Conservation (phyloP, 2,888 invertebrate genomes). For the Biston betularia region DNA sequence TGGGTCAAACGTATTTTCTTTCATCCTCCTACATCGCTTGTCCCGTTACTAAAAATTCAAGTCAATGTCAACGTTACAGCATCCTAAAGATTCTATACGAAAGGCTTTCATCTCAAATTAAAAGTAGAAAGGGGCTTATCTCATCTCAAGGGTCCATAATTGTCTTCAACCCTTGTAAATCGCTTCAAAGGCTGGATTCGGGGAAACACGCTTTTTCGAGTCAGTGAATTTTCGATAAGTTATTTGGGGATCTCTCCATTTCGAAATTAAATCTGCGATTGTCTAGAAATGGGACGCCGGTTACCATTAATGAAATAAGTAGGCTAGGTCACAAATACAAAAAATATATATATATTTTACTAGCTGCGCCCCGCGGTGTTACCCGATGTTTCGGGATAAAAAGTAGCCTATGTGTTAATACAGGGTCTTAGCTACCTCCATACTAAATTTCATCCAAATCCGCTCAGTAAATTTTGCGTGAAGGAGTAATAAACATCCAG, state of each 20-base stretch:
- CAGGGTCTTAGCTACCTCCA: too few relatives aligned
- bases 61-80: constrained; percentile 1
- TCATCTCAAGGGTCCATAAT: constrained; percentile 33
- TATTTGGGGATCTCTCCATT: constrained; percentile 32
- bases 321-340: too few relatives aligned
- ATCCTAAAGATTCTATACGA: constrained; percentile 9
- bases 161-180: constrained; percentile 41
- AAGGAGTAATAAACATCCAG: too few relatives aligned
- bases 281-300: constrained; percentile 3
- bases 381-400: too few relatives aligned
- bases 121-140: constrained; percentile 29
- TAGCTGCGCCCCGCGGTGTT: too few relatives aligned
- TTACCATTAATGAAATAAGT: background rate
- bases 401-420: too few relatives aligned
- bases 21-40: background rate
- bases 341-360: too few relatives aligned
- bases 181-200: constrained; percentile 36
- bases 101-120: constrained; percentile 29
- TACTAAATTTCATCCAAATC: too few relatives aligned
- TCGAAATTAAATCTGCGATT: constrained; percentile 35
- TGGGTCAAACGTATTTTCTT: too few relatives aligned
- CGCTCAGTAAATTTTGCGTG: too few relatives aligned
- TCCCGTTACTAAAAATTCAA: background rate
- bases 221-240: constrained; percentile 38
- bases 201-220: constrained; percentile 34